phyloP scores from a whole-genome alignment of 2,888 invertebrate genomes.

The Cryptophagus acutangulus region DNA sequence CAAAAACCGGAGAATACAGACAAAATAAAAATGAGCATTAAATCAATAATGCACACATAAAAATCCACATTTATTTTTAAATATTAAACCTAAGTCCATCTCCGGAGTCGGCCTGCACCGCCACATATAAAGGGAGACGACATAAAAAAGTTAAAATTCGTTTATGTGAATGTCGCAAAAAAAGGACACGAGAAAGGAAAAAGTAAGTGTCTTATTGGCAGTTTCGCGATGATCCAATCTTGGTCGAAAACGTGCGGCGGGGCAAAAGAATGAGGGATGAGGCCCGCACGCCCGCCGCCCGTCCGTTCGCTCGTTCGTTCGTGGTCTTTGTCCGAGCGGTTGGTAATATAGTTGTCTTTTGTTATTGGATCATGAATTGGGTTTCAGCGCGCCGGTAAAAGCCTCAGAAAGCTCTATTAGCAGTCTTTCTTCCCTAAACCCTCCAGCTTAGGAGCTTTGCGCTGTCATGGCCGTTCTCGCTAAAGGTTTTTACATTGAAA shows the following conservation, averaged over 20 bases:
- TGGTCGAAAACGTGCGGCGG: conserved; percentile 33
- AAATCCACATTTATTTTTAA: too few relatives aligned
- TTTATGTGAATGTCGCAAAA: too few relatives aligned
- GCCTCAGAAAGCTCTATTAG: conserved; percentile 51
- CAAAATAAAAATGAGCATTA: too few relatives aligned
- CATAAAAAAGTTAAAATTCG: too few relatives aligned
- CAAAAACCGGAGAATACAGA: too few relatives aligned
- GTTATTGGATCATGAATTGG: conserved; percentile 53
- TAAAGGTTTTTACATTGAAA: conserved; percentile 49
- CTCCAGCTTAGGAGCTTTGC: conserved; percentile 47
- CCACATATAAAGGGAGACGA: too few relatives aligned
- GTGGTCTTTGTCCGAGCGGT: conserved; percentile 48
- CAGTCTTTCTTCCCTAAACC: conserved; percentile 50
- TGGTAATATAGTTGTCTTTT: conserved; percentile 52
- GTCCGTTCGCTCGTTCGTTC: not conserved
- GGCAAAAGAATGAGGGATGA: too few relatives aligned
- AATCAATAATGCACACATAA: too few relatives aligned
- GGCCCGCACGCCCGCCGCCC: too few relatives aligned
- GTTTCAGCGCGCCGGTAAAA: conserved; percentile 49
- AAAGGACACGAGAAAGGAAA: too few relatives aligned
- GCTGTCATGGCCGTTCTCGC: conserved; percentile 46
- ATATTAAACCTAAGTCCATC: too few relatives aligned
- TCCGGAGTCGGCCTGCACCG: too few relatives aligned
- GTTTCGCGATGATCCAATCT: conserved; percentile 38
- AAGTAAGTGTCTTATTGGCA: conserved; percentile 8